Evolutionary conservation across 2,113 vertebrate species (phyloP).

Genomic region (Takifugu bimaculatus): DNA sequence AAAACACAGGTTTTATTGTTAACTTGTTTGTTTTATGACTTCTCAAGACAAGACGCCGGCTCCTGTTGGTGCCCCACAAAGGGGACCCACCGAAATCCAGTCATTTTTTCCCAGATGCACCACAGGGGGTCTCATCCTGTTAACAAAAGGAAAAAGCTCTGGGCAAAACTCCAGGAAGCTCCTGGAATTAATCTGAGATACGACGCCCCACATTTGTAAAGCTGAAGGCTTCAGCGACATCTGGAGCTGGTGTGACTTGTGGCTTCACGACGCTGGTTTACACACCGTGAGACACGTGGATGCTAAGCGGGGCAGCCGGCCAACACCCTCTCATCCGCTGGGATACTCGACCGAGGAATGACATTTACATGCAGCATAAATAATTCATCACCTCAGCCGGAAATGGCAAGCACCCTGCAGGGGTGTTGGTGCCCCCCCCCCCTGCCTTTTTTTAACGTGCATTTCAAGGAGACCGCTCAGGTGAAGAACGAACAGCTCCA

Average conservation of each 20-base stretch:
- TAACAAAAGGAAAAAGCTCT: slow-evolving; percentile 12
- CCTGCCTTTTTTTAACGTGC: not conserved
- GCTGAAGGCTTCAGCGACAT: slow-evolving; percentile 41
- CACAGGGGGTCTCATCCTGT: slow-evolving; percentile 43
- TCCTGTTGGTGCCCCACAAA: slow-evolving; percentile 22
- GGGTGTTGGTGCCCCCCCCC: slow-evolving; percentile 8
- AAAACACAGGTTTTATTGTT: slow-evolving; percentile 10
- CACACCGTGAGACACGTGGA: slow-evolving; percentile 10
- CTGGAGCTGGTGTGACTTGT: slow-evolving; percentile 34
- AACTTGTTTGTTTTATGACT: slow-evolving; percentile 28
- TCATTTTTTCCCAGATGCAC: slow-evolving; percentile 16
- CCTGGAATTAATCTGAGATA: slow-evolving; percentile 17
- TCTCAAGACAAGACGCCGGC: slow-evolving; percentile 19
- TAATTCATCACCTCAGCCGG: slow-evolving; percentile 1
- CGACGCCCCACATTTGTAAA: slow-evolving; percentile 19
- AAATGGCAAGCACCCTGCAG: slow-evolving; percentile 11
- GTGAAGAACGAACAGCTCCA: slow-evolving; percentile 31
- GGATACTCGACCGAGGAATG: not conserved
- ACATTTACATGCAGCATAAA: slow-evolving; percentile 7
- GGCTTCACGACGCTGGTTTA: slow-evolving; percentile 33
- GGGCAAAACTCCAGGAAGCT: slow-evolving; percentile 23
- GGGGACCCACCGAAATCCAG: slow-evolving; percentile 9
- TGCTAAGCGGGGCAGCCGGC: not conserved
- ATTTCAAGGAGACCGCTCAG: slow-evolving; percentile 16
- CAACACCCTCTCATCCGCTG: not conserved